Base-by-base conservation (phyloP, 2,797 vertebrate genomes). In the Decapterus maruadsi region DNA sequence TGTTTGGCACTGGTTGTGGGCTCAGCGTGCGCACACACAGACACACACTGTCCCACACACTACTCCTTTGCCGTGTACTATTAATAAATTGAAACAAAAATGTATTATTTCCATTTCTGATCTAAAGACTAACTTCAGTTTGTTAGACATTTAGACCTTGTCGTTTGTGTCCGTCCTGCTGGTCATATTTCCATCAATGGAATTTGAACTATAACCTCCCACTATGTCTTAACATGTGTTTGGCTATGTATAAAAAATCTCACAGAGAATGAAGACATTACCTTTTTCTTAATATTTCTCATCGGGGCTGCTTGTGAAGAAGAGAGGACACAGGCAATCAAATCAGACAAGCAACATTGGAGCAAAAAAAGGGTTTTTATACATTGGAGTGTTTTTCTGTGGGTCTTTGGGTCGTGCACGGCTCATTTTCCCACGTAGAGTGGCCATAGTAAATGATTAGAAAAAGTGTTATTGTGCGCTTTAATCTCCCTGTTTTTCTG, bases 401-500 rank as follows among this genome's bases (percentile, higher is more conserved):
- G 58, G 17, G 29, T 40, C 31, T 68, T 38, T 70, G 40, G 7
- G 22, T 60, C 22, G 61, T 42, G 64, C 8, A 13, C 16, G 53
- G 55, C 64, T 81, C 72, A 48, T 66, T 85, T 89, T 83, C 77
- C 74, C 65, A 77, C 4, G 13, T 38, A 48, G 31, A 22, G 40
- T 67, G 61, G 53, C 77, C 51, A 6, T 51, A 68, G 75, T 62
- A 79, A 77, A 84, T 58, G 54, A 86, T 87, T 40, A 50, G 38
- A 78, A 87, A 87, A 87, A 75, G 83, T 65, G 89, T 87, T 89
- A 79, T 81, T 86, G 83, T 82, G 75, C 31, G 43, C 72, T 85
- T 87, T 92, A 86, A 92, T 93, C 89, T 88, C 76, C 75, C 75
- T 94, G 91, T 93, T 94, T 94, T 92, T 88, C 87, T 88, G 78